Evolutionary conservation across 2,113 vertebrate species (phyloP).

Genomic region (Laticauda laticaudata): DNA sequence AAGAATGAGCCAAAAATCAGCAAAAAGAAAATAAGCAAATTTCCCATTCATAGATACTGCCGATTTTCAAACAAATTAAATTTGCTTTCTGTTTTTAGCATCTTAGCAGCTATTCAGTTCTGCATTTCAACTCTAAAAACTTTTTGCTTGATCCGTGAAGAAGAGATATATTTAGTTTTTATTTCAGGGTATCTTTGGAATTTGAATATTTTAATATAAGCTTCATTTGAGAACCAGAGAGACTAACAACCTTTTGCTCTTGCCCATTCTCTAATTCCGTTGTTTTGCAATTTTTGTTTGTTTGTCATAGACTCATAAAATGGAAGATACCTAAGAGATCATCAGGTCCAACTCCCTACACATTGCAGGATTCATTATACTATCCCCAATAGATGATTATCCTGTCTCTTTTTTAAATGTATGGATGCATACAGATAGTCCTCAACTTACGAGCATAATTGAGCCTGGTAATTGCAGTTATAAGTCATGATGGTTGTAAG

Average conservation of each 20-base stretch:
- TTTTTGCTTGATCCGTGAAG: background rate
- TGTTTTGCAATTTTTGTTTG: background rate
- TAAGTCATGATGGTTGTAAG: too few relatives aligned
- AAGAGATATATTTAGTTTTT: background rate
- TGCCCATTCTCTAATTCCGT: background rate
- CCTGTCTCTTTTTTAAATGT: background rate
- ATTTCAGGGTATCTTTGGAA: background rate
- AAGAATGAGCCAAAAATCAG: background rate
- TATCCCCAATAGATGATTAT: background rate
- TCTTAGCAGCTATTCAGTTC: background rate
- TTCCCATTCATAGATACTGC: background rate
- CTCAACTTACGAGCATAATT: too few relatives aligned
- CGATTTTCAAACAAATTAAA: background rate
- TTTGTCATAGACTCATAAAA: background rate
- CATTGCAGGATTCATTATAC: background rate
- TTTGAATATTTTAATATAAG: background rate
- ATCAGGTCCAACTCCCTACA: background rate
- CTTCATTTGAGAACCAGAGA: background rate
- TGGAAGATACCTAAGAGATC: background rate
- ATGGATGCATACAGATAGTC: background rate
- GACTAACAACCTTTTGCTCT: background rate
- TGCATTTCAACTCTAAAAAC: background rate
- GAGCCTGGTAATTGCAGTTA: too few relatives aligned
- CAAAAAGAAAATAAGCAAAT: background rate
- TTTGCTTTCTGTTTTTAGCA: background rate